phyloP scores from a whole-genome alignment of 2,888 invertebrate genomes.

The Chymomyza amoena region DNA sequence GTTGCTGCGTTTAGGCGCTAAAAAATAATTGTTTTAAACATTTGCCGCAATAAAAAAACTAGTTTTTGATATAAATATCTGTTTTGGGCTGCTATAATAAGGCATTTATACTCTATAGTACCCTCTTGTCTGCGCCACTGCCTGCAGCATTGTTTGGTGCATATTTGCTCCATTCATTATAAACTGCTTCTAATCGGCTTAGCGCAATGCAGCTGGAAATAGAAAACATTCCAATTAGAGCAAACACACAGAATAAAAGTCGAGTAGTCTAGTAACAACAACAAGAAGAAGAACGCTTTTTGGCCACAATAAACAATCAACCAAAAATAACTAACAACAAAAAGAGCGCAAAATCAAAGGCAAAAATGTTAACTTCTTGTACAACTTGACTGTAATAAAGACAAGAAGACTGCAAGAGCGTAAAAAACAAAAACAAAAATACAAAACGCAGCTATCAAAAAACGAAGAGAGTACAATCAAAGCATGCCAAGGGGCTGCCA shows the following conservation, averaged over 20 bases:
- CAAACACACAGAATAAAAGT: slow-evolving; percentile 46
- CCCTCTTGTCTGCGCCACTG: not conserved
- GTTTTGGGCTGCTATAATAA: too few species aligned
- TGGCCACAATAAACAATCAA: slow-evolving; percentile 39
- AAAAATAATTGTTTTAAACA: too few species aligned
- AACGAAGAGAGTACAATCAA: slow-evolving; percentile 15
- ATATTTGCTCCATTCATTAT: slow-evolving; percentile 61
- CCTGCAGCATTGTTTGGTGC: slow-evolving; percentile 5
- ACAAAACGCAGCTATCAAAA: slow-evolving; percentile 5
- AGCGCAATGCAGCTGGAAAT: slow-evolving; percentile 25
- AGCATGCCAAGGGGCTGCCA: slow-evolving; percentile 26
- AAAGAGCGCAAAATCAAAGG: slow-evolving; percentile 21
- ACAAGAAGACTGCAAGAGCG: not conserved
- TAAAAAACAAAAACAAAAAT: too few species aligned
- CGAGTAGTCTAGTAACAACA: slow-evolving; percentile 16
- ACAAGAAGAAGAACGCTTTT: slow-evolving; percentile 16
- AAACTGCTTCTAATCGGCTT: slow-evolving; percentile 62
- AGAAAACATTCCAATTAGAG: slow-evolving; percentile 66
- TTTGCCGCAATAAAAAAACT: too few species aligned
- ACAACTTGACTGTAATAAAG: slow-evolving; percentile 21
- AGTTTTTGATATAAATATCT: too few species aligned
- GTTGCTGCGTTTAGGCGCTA: too few species aligned
- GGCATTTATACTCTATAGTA: too few species aligned
- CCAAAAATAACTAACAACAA: slow-evolving; percentile 10
- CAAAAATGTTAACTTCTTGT: slow-evolving; percentile 26